A percentile compares a stretch with the other conserved stretches of the same genome.
These are phyloP conservation scores for Agrochola macilenta DNA, from an alignment of 2,888 invertebrate genomes.

Conservation along the genomic window DNA sequence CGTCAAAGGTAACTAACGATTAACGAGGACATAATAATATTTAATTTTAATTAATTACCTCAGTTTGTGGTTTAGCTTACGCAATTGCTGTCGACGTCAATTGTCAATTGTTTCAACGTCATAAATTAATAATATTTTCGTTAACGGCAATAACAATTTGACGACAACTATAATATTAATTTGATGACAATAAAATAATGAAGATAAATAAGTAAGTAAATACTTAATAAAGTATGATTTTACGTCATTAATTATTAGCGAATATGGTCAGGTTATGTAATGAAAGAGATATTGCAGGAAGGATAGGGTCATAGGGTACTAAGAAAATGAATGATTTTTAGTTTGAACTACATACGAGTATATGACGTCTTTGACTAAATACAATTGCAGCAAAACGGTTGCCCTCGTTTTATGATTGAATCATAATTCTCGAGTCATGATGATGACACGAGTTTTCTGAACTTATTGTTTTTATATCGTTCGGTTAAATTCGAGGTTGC, in stretches of 20 bases:
- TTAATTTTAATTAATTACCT: background rate
- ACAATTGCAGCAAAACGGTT: background rate
- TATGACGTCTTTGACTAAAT: background rate
- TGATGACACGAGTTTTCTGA: background rate
- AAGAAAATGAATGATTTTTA: background rate
- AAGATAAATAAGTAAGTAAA: background rate
- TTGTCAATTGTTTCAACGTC: no score
- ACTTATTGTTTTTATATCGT: background rate
- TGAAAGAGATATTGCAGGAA: background rate
- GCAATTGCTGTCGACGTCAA: background rate
- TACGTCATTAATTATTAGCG: background rate
- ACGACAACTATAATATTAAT: background rate
- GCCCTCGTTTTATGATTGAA: background rate
- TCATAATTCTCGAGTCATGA: background rate
- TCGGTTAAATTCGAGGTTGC: background rate
- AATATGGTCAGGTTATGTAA: background rate
- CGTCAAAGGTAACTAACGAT: conserved; percentile 4
- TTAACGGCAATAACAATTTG: background rate
- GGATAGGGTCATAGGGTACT: background rate
- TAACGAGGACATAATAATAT: background rate
- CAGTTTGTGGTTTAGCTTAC: background rate
- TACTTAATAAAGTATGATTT: background rate
- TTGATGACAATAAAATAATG: background rate
- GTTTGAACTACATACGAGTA: background rate
- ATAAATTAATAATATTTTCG: background rate